These are phyloP conservation scores for Xiphorhynchus erythropygius DNA, from an alignment of 2,797 vertebrate species.

Conservation along the genomic window DNA sequence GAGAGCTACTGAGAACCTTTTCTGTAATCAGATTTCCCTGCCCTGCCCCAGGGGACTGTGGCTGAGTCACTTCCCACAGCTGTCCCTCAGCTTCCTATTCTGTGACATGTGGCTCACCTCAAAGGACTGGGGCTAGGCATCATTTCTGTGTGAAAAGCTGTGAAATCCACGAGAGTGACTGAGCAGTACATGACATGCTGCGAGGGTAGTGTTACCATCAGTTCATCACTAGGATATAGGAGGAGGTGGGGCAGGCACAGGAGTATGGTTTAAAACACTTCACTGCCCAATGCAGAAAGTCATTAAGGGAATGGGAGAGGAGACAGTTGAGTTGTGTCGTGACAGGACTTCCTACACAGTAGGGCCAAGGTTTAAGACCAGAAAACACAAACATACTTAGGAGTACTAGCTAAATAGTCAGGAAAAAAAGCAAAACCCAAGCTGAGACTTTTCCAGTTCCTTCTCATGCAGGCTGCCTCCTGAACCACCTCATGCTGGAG, in stretches of 20 bases:
- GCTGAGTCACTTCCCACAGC: conserved; percentile 35
- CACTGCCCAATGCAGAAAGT: background rate
- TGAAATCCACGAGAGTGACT: background rate
- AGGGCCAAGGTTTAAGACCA: background rate
- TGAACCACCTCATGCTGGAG: background rate
- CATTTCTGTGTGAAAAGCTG: background rate
- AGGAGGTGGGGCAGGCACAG: background rate
- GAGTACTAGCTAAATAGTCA: background rate
- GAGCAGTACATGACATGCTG: background rate
- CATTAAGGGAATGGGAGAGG: background rate
- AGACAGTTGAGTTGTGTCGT: background rate
- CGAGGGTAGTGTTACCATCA: background rate
- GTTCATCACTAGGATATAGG: background rate
- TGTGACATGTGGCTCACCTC: background rate
- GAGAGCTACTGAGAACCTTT: conserved; percentile 45
- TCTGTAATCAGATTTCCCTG: conserved; percentile 25
- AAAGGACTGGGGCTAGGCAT: background rate
- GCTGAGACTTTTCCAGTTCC: background rate
- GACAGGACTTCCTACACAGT: background rate
- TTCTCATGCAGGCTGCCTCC: background rate
- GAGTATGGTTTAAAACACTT: background rate
- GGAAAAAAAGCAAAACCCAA: background rate
- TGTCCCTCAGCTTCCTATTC: conserved; percentile 27
- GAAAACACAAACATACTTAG: background rate
- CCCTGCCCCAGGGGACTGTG: background rate